Percentiles rank a stretch among this genome's conserved stretches.
phyloP scores from a whole-genome alignment of 2,888 invertebrate genomes.

The Phrixothrix hirtus region DNA sequence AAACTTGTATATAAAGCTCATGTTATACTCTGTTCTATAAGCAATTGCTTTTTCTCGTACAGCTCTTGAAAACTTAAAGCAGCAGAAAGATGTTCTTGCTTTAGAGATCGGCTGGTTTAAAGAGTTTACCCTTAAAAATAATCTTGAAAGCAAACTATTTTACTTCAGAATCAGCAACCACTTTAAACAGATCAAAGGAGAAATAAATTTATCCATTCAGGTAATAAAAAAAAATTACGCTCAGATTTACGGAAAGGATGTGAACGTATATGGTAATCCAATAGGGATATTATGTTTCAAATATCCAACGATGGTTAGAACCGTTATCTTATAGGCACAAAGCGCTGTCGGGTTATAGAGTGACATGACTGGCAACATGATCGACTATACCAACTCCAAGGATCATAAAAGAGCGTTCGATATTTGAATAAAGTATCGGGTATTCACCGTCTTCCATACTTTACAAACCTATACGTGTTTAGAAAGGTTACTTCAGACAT shows the following conservation, averaged over 20 bases:
- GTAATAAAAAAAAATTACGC: constrained; percentile 11
- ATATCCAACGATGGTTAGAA: constrained; percentile 5
- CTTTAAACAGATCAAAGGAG: constrained; percentile 12
- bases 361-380: constrained; percentile 28
- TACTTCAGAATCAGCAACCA: neutral
- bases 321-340: constrained; percentile 11
- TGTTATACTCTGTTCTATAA: constrained; percentile 8
- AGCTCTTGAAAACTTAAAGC: constrained; percentile 15
- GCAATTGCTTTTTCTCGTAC: constrained; percentile 23
- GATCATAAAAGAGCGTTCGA: constrained; percentile 28
- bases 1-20: neutral
- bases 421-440: constrained; percentile 25
- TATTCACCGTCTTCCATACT: constrained; percentile 11
- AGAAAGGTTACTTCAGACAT: constrained; percentile 27
- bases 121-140: neutral
- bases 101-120: constrained; percentile 12
- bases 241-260: constrained; percentile 8
- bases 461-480: constrained; percentile 20
- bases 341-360: constrained; percentile 19
- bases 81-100: constrained; percentile 15
- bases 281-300: constrained; percentile 18
- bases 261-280: constrained; percentile 8
- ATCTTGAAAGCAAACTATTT: constrained; percentile 5
- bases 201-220: constrained; percentile 7
- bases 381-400: constrained; percentile 26